These are phyloP conservation scores for Armadillidium nasatum DNA, from an alignment of 1,140 invertebrate genomes.

Conservation along the genomic window DNA sequence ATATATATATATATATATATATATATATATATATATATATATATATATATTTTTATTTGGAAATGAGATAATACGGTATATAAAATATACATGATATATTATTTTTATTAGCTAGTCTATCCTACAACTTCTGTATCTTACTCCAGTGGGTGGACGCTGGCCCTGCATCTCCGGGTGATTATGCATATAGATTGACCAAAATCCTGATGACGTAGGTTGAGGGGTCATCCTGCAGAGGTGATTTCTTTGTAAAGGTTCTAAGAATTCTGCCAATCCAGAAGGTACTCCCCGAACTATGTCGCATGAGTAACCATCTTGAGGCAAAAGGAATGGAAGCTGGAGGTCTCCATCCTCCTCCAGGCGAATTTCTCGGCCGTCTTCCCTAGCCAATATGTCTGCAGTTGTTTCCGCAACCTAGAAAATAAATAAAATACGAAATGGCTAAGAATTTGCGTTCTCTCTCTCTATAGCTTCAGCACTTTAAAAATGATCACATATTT, in stretches of 20 bases:
- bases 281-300: constrained; percentile 90
- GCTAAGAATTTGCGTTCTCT: too few species aligned
- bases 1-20: too few species aligned
- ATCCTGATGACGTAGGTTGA: constrained; percentile 82
- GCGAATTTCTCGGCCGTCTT: constrained; percentile 79
- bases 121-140: constrained; percentile 3
- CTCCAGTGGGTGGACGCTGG: constrained; percentile 31
- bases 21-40: too few species aligned
- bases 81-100: too few species aligned
- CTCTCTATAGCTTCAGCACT: too few species aligned
- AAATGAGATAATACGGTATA: too few species aligned
- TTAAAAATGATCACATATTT: too few species aligned
- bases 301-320: constrained; percentile 96
- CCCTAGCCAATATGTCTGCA: constrained; percentile 82
- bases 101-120: too few species aligned
- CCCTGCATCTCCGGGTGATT: constrained; percentile 25
- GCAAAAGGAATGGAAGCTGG: constrained; percentile 82
- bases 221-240: constrained; percentile 82
- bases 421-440: neutral
- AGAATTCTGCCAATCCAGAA: constrained; percentile 80
- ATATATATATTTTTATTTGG: too few species aligned
- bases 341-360: constrained; percentile 76
- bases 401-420: constrained; percentile 76
- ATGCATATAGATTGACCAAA: constrained; percentile 90
- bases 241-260: constrained; percentile 76